Conservation (phyloP, 2,797 vertebrate genomes). For the Xenentodon cancila region DNA sequence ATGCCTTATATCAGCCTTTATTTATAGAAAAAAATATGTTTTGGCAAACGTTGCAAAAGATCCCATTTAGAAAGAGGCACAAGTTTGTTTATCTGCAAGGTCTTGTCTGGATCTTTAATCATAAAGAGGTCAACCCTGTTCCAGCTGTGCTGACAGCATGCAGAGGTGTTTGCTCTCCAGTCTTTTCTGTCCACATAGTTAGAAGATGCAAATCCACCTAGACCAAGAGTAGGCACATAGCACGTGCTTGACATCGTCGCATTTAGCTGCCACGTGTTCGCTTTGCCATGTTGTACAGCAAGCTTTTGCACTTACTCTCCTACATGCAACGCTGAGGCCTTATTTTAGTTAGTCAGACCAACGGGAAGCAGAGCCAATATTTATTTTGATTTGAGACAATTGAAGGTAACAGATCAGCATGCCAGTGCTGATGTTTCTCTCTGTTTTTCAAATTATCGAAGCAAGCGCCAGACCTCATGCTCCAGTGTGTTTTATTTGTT, state of each 20-base stretch:
- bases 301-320: neutral
- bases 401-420: neutral
- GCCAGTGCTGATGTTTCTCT: neutral
- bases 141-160: too few relatives aligned
- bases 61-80: too few relatives aligned
- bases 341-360: neutral
- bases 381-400: conserved; percentile 1
- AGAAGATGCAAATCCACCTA: neutral
- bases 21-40: too few relatives aligned
- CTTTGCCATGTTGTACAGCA: neutral
- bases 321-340: neutral
- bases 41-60: too few relatives aligned
- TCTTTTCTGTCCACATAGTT: too few relatives aligned
- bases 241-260: neutral
- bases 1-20: too few relatives aligned
- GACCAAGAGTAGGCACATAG: neutral
- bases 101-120: too few relatives aligned
- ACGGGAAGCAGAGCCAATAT: neutral
- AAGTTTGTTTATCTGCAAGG: too few relatives aligned
- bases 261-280: neutral
- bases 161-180: too few relatives aligned
- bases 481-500: conserved; percentile 6
- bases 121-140: too few relatives aligned
- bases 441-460: neutral
- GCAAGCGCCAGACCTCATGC: neutral